Evolutionary conservation across 1,140 invertebrate species (phyloP), one percentile per base, ranked within the genome.

Genomic region (Brachionus paranguensis): DNA sequence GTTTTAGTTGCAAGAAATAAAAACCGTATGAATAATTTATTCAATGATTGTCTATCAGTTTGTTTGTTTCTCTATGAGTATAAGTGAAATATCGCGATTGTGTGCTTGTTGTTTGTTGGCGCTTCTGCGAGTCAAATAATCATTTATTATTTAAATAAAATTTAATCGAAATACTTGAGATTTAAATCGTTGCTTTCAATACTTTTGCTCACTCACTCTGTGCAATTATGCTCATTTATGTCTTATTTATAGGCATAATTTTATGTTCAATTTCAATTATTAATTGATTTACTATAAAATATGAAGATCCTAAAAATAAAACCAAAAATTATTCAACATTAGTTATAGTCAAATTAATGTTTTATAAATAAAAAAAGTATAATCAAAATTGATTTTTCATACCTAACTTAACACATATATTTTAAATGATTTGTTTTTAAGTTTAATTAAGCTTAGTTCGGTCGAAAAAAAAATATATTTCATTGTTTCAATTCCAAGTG

Each of bases 121-220:
- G 53, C 53, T 60, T 60, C 53, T 60, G 53, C n/a, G 53, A 60
- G 53, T 60, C 53, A 60, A 60, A 60, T 60, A 60, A 60, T 60
- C 53, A 60, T 60, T 60, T 60, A 60, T 60, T 60, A 60, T 60
- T 60, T 60, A 60, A 60, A 60, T 60, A 60, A 60, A 60, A 60
- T 60, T 60, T 60, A 60, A 60, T 60, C 53, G 53, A 60, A 60
- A 60, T 60, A 60, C 53, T 60, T 60, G 53, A 60, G 53, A 60
- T 60, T 60, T 60, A 60, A 60, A 60, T 60, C 53, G 53, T 20
- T 60, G 53, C 20, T 60, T 60, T 60, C 17, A 20, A 60, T 60
- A 20, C 0, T 60, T 17, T 6, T 60, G 53, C 17, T 60, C 53
- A 60, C 53, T 60, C 53, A 27, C 53, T 60, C 53, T 20, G 0